A percentile compares a stretch with the other conserved stretches of the same genome.
These are phyloP conservation scores for Drosophila ohnishii DNA, from an alignment of 1,140 invertebrate species.

Conservation along the genomic window DNA sequence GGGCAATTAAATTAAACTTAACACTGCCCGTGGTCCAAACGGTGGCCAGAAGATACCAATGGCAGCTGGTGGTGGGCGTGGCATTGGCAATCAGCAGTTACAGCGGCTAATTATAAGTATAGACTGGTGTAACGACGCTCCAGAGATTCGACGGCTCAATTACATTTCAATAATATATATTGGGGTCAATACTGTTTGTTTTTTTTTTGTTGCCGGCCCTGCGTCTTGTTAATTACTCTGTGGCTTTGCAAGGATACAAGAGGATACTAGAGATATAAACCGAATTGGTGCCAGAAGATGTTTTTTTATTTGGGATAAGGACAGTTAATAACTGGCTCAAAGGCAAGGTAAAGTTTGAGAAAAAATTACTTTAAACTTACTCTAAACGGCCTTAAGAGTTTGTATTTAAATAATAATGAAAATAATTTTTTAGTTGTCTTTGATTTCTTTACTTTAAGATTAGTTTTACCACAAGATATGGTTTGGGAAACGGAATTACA, in stretches of 20 bases:
- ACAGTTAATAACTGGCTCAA: background rate
- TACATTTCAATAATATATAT: constrained; percentile 52
- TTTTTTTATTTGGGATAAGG: background rate
- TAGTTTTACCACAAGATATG: no score
- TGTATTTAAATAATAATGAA: background rate
- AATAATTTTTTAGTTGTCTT: background rate
- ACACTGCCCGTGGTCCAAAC: constrained; percentile 50
- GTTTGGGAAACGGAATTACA: no score
- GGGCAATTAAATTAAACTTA: constrained; percentile 75
- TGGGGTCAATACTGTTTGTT: constrained; percentile 1
- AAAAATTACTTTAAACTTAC: background rate
- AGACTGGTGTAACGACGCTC: constrained; percentile 53
- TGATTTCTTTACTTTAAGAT: no score
- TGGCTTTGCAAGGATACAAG: background rate
- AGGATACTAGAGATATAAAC: background rate
- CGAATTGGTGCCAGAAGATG: background rate
- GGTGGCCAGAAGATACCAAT: constrained; percentile 42
- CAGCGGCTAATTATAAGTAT: constrained; percentile 56
- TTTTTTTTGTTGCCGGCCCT: background rate
- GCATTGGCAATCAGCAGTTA: constrained; percentile 45
- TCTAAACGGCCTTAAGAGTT: background rate
- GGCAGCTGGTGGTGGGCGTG: constrained; percentile 20
- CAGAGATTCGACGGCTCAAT: constrained; percentile 36
- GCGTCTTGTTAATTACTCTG: constrained; percentile 15
- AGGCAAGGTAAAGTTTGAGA: background rate